phyloP scores from a whole-genome alignment of 2,888 invertebrate species.

The Eretmocerus hayati region DNA sequence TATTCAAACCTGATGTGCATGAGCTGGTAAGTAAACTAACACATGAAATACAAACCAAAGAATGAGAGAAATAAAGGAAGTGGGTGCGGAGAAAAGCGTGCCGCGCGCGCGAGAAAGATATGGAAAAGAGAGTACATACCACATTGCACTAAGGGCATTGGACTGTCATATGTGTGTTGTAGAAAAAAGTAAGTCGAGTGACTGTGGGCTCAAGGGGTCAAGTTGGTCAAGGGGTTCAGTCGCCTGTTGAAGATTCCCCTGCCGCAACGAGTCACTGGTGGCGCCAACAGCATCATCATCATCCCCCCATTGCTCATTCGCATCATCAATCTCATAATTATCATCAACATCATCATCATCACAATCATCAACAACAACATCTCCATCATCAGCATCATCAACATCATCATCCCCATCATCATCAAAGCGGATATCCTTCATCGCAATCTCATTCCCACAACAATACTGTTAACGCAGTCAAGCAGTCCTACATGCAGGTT shows the following conservation, averaged over 20 bases:
- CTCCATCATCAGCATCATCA: slow-evolving; percentile 33
- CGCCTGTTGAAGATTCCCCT: slow-evolving; percentile 36
- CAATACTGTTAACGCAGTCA: slow-evolving; percentile 46
- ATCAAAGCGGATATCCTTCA: slow-evolving; percentile 32
- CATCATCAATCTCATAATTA: slow-evolving; percentile 32
- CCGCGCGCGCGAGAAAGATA: too few species aligned
- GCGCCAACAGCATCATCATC: slow-evolving; percentile 31
- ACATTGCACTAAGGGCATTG: too few species aligned
- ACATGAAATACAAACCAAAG: too few species aligned
- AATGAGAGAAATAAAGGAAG: too few species aligned
- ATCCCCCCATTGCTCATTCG: slow-evolving; percentile 24
- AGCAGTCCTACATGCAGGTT: slow-evolving; percentile 50
- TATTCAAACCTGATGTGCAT: too few species aligned
- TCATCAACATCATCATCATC: slow-evolving; percentile 29
- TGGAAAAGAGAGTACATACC: too few species aligned
- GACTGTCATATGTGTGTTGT: too few species aligned
- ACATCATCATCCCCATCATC: slow-evolving; percentile 30
- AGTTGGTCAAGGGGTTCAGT: slow-evolving; percentile 37
- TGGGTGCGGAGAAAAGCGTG: too few species aligned
- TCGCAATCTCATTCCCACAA: slow-evolving; percentile 44
- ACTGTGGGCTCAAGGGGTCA: slow-evolving; percentile 42
- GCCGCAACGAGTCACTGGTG: slow-evolving; percentile 42
- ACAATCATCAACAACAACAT: slow-evolving; percentile 30
- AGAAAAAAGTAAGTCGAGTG: slow-evolving; percentile 46
- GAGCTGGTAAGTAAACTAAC: too few species aligned